Evolutionary conservation across 2,888 invertebrate species (phyloP).

Genomic region (Lagria hirta): DNA sequence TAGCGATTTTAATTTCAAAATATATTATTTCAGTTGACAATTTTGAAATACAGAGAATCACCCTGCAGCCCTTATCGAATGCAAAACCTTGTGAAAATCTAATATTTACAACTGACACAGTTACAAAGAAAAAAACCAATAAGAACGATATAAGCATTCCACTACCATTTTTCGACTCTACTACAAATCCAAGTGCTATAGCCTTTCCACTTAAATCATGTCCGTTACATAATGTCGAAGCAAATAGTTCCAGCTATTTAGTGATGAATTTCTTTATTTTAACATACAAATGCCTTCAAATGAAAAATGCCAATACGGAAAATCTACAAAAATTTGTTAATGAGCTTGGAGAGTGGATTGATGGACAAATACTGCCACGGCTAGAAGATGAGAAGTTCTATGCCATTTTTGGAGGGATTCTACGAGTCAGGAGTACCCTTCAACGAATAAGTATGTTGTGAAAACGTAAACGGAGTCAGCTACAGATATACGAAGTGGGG

Average conservation of each 20-base stretch:
- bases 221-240: conserved; percentile 54
- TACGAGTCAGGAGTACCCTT: conserved; percentile 51
- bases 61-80: conserved; percentile 8
- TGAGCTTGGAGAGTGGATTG: conserved; percentile 60
- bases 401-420: conserved; percentile 54
- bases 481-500: too few species aligned
- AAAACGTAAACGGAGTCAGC: too few species aligned
- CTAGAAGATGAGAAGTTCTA: conserved; percentile 64
- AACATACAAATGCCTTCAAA: conserved; percentile 54
- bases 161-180: conserved; percentile 63
- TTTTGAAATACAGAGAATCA: conserved; percentile 19
- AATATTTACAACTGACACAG: conserved; percentile 11
- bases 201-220: conserved; percentile 61
- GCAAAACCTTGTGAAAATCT: conserved; percentile 31
- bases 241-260: conserved; percentile 50
- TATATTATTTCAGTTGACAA: conserved; percentile 15
- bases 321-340: conserved; percentile 55
- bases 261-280: conserved; percentile 60
- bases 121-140: conserved; percentile 20
- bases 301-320: conserved; percentile 46
- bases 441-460: conserved; percentile 48
- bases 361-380: conserved; percentile 53
- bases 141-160: conserved; percentile 50
- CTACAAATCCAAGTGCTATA: conserved; percentile 57
- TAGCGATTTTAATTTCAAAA: too few species aligned